Base-by-base conservation (phyloP, 23 tunicate genomes). In the Trididemnum nubilum region DNA sequence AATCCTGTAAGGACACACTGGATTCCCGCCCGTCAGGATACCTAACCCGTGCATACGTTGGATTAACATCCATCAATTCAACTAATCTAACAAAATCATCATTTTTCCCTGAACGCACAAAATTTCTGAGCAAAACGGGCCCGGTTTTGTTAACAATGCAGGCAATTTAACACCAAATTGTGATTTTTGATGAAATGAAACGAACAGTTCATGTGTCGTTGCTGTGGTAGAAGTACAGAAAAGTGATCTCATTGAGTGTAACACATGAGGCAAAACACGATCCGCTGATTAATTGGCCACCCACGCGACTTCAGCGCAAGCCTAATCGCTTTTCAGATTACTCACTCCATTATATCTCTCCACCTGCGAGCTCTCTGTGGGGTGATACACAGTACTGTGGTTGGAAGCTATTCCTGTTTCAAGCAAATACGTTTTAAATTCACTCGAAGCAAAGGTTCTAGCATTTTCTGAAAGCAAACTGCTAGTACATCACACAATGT, bases 1-100 rank as follows among this genome's bases (percentile, higher is more conserved):
- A 23, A 31, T 80, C 84, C 32, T 27, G 24, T 15, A 66, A 25
- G 3, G 84, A 80, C 36, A 80, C 84, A 2, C 52, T 66, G 2
- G 78, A 12, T 29, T 80, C 84, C 2, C 84, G 27, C 4, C 84
- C 84, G 27, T 66, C 77, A 15, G 58, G 75, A 65, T 63, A 80
- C 2, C 77, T 51, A 18, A 80, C 34, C 9, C 35, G 52, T 24
- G 76, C 84, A 36, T 65, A 80, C 22, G 26, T 80, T 3, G 84
- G 84, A 34, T 65, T 80, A 19, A 78, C 76, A 18, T 67, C 54
- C 21, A 35, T 72, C 78, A 80, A 65, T 23, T 80, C 57, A 65
- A 80, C 84, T 49, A 67, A 54, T 1, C 35, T 31, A 54, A 80
- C 84, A 12, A 67, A 21, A 35, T 15, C 33, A 19, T 77, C 82